phyloP scores from a whole-genome alignment of 1,140 invertebrate species.

The Centruroides vittatus region DNA sequence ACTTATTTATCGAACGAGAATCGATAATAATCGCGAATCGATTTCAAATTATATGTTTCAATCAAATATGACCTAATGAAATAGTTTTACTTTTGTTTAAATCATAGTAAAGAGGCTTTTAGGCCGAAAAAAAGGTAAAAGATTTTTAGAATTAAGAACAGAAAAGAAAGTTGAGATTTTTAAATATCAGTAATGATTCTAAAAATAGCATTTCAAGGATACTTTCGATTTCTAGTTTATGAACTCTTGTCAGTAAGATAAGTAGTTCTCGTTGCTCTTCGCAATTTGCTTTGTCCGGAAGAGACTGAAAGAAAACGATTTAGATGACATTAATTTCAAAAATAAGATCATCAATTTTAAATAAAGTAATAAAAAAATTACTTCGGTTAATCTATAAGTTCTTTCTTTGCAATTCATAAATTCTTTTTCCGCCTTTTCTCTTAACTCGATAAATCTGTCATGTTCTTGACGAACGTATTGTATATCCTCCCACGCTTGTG shows the following conservation, averaged over 20 bases:
- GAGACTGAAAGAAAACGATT: slow-evolving; percentile 41
- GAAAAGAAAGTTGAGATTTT: too few relatives aligned
- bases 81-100: too few relatives aligned
- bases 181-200: too few relatives aligned
- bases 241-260: slow-evolving; percentile 57
- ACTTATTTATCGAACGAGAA: too few relatives aligned
- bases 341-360: neutral
- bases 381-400: slow-evolving; percentile 64
- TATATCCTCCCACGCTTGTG: slow-evolving; percentile 67
- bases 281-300: slow-evolving; percentile 63
- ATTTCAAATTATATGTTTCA: too few relatives aligned
- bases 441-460: slow-evolving; percentile 55
- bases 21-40: too few relatives aligned
- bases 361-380: slow-evolving; percentile 26
- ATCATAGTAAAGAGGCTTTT: too few relatives aligned
- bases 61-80: too few relatives aligned
- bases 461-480: slow-evolving; percentile 71
- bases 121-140: too few relatives aligned
- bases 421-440: slow-evolving; percentile 58
- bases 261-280: slow-evolving; percentile 75
- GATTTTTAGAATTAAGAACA: too few relatives aligned
- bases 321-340: too few relatives aligned
- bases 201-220: neutral
- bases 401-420: slow-evolving; percentile 55
- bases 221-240: slow-evolving; percentile 78